Evolutionary conservation across 1,140 invertebrate genomes (phyloP).

Genomic region (Zaprionus nigranus): DNA sequence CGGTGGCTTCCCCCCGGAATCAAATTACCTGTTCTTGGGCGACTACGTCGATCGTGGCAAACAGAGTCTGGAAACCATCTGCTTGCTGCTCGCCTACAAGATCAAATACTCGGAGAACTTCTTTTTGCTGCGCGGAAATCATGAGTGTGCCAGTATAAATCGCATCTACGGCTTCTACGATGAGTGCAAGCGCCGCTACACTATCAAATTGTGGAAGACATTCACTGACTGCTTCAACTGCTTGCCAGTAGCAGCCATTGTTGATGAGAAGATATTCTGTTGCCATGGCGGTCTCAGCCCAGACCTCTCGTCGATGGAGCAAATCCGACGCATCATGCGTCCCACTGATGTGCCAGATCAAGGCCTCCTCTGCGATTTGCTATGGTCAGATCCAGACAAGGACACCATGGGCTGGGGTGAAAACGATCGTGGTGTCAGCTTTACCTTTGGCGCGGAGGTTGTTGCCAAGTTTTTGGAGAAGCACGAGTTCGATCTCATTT

Average conservation of each 20-base stretch:
- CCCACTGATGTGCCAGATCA: conserved; percentile 97
- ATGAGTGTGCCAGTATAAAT: conserved; percentile 96
- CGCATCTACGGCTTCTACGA: conserved; percentile 99
- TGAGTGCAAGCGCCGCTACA: conserved; percentile 98
- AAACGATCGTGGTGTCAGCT: conserved; percentile 98
- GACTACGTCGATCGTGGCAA: conserved; percentile 95
- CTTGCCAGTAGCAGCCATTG: conserved; percentile 97
- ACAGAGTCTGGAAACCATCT: conserved; percentile 96
- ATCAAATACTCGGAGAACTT: conserved; percentile 96
- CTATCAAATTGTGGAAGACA: conserved; percentile 99
- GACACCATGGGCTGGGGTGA: conserved; percentile 96
- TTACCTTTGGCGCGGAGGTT: conserved; percentile 97
- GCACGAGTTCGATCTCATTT: conserved; percentile 98
- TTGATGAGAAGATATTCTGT: conserved; percentile 99
- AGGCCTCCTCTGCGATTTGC: conserved; percentile 96
- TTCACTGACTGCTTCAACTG: conserved; percentile 99
- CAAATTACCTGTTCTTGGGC: conserved; percentile 99
- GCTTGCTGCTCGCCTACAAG: conserved; percentile 97
- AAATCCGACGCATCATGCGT: conserved; percentile 95
- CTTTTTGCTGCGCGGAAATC: conserved; percentile 93
- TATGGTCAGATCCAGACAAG: conserved; percentile 99
- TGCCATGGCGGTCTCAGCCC: conserved; percentile 97
- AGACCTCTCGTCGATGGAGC: conserved; percentile 96
- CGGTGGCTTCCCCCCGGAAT: conserved; percentile 99
- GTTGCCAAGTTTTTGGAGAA: conserved; percentile 97